Percentiles rank a stretch among this genome's conserved stretches.
Conservation (phyloP, 2,113 vertebrate genomes). For the Puffinus mauretanicus region DNA sequence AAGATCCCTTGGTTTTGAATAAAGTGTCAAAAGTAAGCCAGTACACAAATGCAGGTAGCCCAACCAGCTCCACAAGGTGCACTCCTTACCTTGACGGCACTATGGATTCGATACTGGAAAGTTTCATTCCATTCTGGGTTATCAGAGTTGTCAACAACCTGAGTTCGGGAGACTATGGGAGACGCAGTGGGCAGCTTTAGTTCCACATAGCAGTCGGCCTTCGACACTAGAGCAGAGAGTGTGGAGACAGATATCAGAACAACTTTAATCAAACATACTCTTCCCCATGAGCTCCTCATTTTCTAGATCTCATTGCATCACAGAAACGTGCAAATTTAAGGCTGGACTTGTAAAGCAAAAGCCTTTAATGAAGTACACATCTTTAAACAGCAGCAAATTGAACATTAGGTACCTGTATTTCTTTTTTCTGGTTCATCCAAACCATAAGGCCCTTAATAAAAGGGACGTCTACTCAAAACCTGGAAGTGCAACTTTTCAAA, state of each 20-base stretch:
- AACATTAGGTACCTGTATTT: neutral
- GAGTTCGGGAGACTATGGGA: conserved; percentile 53
- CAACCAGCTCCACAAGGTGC: neutral
- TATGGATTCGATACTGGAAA: conserved; percentile 74
- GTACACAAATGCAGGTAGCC: neutral
- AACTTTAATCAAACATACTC: neutral
- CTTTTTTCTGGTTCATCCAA: neutral
- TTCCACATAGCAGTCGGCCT: conserved; percentile 78
- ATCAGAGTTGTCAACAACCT: conserved; percentile 70
- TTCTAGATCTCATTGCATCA: neutral
- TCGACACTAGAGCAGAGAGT: conserved; percentile 63
- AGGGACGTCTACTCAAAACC: neutral
- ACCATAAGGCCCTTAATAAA: neutral
- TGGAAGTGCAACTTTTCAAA: neutral
- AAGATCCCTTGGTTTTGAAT: neutral
- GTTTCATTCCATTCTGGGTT: conserved; percentile 81
- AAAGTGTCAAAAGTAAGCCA: neutral
- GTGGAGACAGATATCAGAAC: neutral
- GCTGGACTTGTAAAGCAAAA: neutral
- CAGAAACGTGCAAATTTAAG: neutral
- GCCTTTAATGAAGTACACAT: neutral
- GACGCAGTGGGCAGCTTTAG: conserved; percentile 75
- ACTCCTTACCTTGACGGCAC: conserved; percentile 74
- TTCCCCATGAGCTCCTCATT: neutral
- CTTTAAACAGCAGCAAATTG: neutral